Base-by-base conservation (phyloP, 2,113 vertebrate genomes). In the Taurulus bubalis region DNA sequence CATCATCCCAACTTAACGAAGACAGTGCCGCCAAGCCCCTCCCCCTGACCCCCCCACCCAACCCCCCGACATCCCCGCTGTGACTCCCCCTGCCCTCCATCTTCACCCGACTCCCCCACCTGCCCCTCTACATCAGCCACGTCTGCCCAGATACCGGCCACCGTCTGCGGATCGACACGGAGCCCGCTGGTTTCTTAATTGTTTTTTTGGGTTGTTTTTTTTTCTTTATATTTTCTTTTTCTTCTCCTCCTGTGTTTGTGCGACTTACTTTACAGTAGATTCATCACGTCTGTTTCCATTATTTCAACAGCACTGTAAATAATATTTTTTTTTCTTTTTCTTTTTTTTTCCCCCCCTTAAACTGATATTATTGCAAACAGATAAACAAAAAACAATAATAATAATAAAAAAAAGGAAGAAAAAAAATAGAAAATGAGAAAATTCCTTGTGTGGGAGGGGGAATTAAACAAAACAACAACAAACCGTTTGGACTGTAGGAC, bases 281-380 rank as follows among this genome's bases (percentile, higher is more conserved):
- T 96, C 91, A 91, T 96, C 95, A 98, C 95, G 95, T 97, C 96
- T 97, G 96, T 98, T 97, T 86, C 98, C 96, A 96, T 98, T 97
- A 97, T 98, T 98, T 98, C 97, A 97, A 93, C 96, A 97, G 95
- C 97, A 98, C 97, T 99, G 98, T 99, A 99, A 99, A 99, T 99
- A 99, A 96, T 96, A 96, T 94, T 97, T 90, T 87, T 91, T 89
- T 80, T 82, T 64, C 93, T 86, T 83, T 14, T 28, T 49, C 85
- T 84, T 84, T 88, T 81, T 30, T 59, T 85, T 85, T 84, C 83
- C 12, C 38, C 60, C 89, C 92, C 89, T 91, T 92, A 90, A 95
- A 89, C 89, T 91, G 93, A 94, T 95, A 94, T 94, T 93, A 94
- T 92, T 95, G 93, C 92, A 93, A 69, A 95, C 81, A 65, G 87